phyloP scores from a whole-genome alignment of 2,113 vertebrate species.

The Tupaia chinensis region DNA sequence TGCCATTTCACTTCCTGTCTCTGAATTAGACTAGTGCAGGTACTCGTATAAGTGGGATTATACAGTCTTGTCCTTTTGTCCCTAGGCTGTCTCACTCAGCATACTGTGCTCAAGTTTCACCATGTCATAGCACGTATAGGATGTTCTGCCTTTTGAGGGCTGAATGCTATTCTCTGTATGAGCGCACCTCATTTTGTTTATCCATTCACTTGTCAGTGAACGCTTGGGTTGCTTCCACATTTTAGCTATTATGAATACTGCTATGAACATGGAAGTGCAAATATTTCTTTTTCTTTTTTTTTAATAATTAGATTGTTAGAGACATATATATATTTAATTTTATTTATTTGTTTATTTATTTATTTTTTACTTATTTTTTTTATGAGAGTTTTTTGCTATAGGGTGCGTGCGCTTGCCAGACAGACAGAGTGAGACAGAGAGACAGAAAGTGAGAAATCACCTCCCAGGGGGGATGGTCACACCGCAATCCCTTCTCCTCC shows the following conservation, averaged over 20 bases:
- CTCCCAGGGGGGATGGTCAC: no score
- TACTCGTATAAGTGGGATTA: background rate
- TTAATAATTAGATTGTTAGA: no score
- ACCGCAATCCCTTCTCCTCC: no score
- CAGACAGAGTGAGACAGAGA: no score
- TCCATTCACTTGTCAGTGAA: background rate
- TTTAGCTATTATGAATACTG: background rate
- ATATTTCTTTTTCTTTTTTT: background rate
- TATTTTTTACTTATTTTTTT: no score
- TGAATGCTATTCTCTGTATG: background rate
- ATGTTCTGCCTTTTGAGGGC: background rate
- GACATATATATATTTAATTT: no score
- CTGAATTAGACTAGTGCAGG: background rate
- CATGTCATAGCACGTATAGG: background rate
- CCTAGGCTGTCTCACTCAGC: background rate
- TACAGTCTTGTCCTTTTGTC: background rate
- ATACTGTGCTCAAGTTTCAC: background rate
- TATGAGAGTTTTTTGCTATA: no score
- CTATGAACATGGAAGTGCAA: background rate
- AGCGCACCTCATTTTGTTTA: background rate
- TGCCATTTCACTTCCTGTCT: background rate
- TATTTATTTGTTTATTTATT: no score
- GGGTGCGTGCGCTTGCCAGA: no score
- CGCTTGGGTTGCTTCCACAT: background rate
- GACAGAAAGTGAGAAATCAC: no score